Percentiles rank a stretch among this genome's conserved stretches.
Evolutionary conservation across 1,140 invertebrate genomes (phyloP).

Genomic region (Temnothorax longispinosus): DNA sequence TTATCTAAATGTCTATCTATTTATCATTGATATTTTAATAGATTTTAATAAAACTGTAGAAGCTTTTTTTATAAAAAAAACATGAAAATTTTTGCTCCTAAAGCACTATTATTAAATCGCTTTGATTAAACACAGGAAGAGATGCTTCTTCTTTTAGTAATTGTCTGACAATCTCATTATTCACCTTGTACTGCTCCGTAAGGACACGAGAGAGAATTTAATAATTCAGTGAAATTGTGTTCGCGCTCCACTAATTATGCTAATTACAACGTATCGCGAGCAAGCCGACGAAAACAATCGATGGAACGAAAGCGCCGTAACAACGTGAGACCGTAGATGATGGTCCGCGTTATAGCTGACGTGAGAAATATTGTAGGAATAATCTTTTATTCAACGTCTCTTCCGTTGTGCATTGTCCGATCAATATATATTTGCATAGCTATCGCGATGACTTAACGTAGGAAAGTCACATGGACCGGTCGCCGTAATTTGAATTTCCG

Average conservation of each 20-base stretch:
- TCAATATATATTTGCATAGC: conserved; percentile 54
- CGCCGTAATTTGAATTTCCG: conserved; percentile 16
- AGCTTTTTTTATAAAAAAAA: not conserved
- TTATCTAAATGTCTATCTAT: conserved; percentile 5
- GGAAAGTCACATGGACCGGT: not conserved
- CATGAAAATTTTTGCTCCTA: not conserved
- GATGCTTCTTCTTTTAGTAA: not conserved
- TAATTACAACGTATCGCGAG: conserved; percentile 26
- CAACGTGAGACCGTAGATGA: not conserved
- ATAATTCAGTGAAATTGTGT: conserved; percentile 53
- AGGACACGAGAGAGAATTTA: not conserved
- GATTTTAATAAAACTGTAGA: not conserved
- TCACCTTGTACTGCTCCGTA: not conserved
- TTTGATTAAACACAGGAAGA: not conserved
- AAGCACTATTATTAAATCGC: not conserved
- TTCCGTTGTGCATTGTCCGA: conserved; percentile 7
- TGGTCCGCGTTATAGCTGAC: not conserved
- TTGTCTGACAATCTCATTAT: not conserved
- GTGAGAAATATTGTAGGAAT: conserved; percentile 2
- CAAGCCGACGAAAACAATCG: conserved; percentile 15
- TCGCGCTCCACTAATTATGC: conserved; percentile 8
- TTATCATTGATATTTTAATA: not conserved
- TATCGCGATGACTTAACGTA: conserved; percentile 24
- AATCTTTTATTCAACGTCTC: conserved; percentile 62
- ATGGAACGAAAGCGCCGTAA: not conserved